Percentiles rank a stretch among this genome's conserved stretches.
Evolutionary conservation across 2,113 vertebrate species (phyloP).

Genomic region (Morone saxatilis): DNA sequence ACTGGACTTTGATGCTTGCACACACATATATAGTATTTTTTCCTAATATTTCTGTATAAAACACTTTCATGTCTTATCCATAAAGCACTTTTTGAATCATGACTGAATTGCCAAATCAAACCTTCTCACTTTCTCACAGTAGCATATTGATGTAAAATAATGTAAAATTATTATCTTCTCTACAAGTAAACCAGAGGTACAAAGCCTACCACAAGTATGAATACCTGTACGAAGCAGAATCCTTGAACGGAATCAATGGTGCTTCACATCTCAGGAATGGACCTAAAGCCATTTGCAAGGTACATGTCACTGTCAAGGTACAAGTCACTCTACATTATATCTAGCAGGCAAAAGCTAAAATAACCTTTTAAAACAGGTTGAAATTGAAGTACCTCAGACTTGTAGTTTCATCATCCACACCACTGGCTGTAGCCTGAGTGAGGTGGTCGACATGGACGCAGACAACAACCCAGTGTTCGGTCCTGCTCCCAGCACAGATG

Average conservation of each 20-base stretch:
- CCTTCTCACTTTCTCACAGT: not conserved
- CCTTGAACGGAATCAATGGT: conserved; percentile 87
- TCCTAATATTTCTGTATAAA: not conserved
- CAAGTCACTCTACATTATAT: too few species aligned
- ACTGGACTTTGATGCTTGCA: not conserved
- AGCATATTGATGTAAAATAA: not conserved
- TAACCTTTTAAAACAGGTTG: conserved; percentile 82
- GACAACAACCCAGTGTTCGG: conserved; percentile 85
- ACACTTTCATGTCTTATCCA: not conserved
- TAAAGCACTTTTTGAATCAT: not conserved
- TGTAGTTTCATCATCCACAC: conserved; percentile 90
- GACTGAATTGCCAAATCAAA: not conserved
- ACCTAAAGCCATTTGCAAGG: conserved; percentile 91
- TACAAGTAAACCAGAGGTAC: conserved; percentile 88
- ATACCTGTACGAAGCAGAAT: conserved; percentile 93
- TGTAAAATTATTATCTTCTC: conserved; percentile 24
- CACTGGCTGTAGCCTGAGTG: conserved; percentile 88
- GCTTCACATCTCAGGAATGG: conserved; percentile 85
- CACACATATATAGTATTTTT: not conserved
- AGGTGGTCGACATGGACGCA: conserved; percentile 82
- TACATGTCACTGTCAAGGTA: conserved; percentile 19
- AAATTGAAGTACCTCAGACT: conserved; percentile 92
- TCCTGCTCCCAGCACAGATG: conserved; percentile 86
- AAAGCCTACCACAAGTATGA: conserved; percentile 91
- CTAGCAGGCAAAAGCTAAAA: not conserved